Evolutionary conservation across 64 coral and sea anemone species (phyloP).

Genomic region (Pachyseris speciosa): DNA sequence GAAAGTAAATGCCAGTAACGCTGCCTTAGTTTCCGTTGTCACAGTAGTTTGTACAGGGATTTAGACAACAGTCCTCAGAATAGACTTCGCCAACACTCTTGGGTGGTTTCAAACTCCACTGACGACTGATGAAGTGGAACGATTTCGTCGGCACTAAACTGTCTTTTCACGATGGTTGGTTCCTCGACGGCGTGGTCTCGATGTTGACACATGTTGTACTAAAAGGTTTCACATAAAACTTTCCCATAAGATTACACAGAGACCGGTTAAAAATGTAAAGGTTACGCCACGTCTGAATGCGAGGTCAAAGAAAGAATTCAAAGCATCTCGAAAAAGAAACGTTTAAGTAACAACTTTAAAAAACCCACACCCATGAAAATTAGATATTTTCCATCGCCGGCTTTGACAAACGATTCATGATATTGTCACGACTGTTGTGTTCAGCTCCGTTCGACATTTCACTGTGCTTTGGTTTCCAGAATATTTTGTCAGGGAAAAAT

Average conservation of each 20-base stretch:
- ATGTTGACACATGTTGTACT: constrained; percentile 31
- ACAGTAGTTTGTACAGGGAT: constrained; percentile 22
- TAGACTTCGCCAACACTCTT: background rate
- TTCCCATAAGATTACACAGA: background rate
- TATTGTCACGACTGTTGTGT: background rate
- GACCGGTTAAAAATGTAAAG: constrained; percentile 12
- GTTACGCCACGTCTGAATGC: background rate
- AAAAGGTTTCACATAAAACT: constrained; percentile 25
- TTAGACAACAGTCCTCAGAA: background rate
- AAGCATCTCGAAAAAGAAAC: constrained; percentile 11
- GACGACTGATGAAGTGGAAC: too few species aligned
- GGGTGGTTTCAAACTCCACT: background rate
- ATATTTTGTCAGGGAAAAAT: constrained; percentile 20
- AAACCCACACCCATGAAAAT: too few species aligned
- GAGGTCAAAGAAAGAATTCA: constrained; percentile 21
- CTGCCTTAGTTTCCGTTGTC: constrained; percentile 33
- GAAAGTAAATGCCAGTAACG: constrained; percentile 24
- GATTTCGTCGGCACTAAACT: background rate
- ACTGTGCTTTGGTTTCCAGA: background rate
- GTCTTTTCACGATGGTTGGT: background rate
- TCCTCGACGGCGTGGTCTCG: background rate
- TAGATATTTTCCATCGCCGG: background rate
- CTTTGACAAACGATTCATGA: constrained; percentile 5
- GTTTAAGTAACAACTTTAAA: background rate
- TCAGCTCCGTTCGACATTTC: background rate